Base-by-base conservation (phyloP, 2,888 invertebrate genomes). In the Trachelus troglodyta region DNA sequence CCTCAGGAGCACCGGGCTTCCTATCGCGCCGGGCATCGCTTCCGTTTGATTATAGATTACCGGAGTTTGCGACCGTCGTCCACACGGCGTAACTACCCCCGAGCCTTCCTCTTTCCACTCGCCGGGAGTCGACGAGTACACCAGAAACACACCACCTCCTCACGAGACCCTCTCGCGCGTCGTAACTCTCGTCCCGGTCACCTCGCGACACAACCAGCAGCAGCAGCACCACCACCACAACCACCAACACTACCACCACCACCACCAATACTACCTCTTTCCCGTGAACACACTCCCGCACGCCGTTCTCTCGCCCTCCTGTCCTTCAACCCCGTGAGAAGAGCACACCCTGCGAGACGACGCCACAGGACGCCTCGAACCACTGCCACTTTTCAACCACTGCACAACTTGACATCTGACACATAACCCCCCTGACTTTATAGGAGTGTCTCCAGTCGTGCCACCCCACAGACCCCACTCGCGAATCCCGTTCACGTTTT, bases 401-500 rank as follows among this genome's bases (percentile, higher is more conserved):
- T 56, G 73, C 75, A 79, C 77, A 74, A 79, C 71, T 73, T 74
- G 77, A 75, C 76, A 69, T 68, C 56, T 71, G 79, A 77, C 75
- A 35, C 35, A 33, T 73, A 34, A 75, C 40, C 15, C 15, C 40
- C 15, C 40, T 34, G 56, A 71, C 75, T 80, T 81, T 80, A 81
- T 80, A 76, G 82, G 76, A 85, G 86, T 82, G 81, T 80, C 81
- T 81, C 81, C 82, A 82, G 79, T 80, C 91, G 90, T 89, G 89
- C 89, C 90, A 86, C 83, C 81, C 87, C 85, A 85, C 82, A 87
- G 87, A 87, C 87, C 90, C 30, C 35, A 74, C 69, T 77, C 77
- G 69, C 74, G 77, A 40, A 40, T 40, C 4, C 15, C 15, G 15
- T 40, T 40, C 12, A 40, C 37, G 37, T 40, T 40, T 15, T 40